phyloP scores from a whole-genome alignment of 53 echinoderm and acorn worm genomes.

The Patiria pectinifera region DNA sequence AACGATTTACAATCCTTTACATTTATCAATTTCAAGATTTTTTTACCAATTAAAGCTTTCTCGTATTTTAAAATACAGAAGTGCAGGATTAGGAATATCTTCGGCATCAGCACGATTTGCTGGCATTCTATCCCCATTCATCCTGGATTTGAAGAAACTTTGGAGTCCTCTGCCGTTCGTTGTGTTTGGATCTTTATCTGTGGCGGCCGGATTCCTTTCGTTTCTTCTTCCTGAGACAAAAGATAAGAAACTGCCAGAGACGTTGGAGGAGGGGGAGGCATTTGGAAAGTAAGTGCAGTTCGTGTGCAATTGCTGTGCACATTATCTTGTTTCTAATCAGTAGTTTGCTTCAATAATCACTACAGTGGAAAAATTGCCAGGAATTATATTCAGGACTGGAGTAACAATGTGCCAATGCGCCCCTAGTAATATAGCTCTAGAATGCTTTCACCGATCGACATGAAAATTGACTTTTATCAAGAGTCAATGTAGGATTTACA shows the following conservation, averaged over 20 bases:
- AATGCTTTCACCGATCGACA: no score
- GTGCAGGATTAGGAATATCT: conserved; percentile 41
- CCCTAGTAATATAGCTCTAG: no score
- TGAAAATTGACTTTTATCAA: no score
- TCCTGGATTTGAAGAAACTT: conserved; percentile 4
- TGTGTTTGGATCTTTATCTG: conserved; percentile 65
- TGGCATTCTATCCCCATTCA: conserved; percentile 47
- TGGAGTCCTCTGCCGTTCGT: conserved; percentile 78
- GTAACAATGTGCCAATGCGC: no score
- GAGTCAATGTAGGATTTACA: no score
- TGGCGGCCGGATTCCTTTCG: conserved; percentile 68
- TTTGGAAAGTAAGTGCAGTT: conserved; percentile 72
- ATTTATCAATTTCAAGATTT: no score
- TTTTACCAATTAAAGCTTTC: not conserved
- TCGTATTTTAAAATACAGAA: not conserved
- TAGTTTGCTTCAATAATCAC: no score
- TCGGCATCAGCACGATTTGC: conserved; percentile 37
- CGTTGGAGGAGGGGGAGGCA: conserved; percentile 72
- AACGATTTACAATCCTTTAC: no score
- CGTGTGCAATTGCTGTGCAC: no score
- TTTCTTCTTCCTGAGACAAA: conserved; percentile 76
- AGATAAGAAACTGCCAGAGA: conserved; percentile 77
- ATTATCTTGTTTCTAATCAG: no score
- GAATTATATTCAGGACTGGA: no score
- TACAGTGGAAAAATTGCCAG: no score